Evolutionary conservation across 2,888 invertebrate genomes (phyloP), one percentile per base, ranked within the genome.

Genomic region (Aromia moschata): DNA sequence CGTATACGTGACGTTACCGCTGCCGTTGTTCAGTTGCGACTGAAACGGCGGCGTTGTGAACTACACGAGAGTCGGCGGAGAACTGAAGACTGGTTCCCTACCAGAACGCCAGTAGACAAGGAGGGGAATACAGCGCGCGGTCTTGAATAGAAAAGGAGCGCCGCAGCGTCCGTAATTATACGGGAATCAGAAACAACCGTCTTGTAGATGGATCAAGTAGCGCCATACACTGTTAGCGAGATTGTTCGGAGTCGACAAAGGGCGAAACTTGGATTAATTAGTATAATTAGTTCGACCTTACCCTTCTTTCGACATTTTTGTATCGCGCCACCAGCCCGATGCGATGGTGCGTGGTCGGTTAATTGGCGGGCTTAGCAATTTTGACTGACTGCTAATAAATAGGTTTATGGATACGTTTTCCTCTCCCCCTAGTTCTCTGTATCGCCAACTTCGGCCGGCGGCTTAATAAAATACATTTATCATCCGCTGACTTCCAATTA

Each of bases 111-210:
- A 61, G 60, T 64, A 68, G 73, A 77, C 62, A 76, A 70, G 76
- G 77, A 79, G 56, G 45, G 61, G 44, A 66, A 64, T 64, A 66
- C 40, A 44, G 58, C 65, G 53, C 58, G 60, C 38, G 45, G 56
- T 69, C 65, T 65, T 69, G 64, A 64, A 65, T 56, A 60, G 70
- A 71, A 65, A 67, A 71, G 74, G 74, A 67, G 59, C 58, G 61
- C 60, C 64, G 67, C 68, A 69, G 70, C 67, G 71, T 57, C 58
- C 72, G 76, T 80, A 79, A 80, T 80, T 80, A 79, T 77, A 77
- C 67, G 74, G 74, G 77, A 79, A 78, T 77, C 77, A 77, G 78
- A 77, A 78, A 78, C 78, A 78, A 75, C 78, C 78, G 77, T 78
- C 77, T 79, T 77, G 74, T 66, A 65, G 71, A 72, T 69, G 77